Conservation (phyloP, 35 echinoderm and acorn worm genomes). For the Lytechinus pictus region DNA sequence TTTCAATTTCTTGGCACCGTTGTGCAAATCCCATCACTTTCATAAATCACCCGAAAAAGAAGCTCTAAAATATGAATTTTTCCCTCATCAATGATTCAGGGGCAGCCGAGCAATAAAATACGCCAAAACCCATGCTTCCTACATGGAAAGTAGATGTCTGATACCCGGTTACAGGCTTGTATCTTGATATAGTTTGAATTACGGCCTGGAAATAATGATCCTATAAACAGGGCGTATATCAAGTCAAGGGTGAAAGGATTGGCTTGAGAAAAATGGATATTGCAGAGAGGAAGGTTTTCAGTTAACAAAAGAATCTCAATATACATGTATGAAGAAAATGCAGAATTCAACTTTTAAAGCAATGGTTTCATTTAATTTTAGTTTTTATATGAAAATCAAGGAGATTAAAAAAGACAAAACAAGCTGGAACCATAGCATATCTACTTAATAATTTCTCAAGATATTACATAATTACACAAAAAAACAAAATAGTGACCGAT, state of each 20-base stretch:
- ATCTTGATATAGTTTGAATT: conserved; percentile 14
- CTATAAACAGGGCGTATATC: conserved; percentile 18
- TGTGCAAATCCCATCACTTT: conserved; percentile 54
- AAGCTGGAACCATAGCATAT: no score
- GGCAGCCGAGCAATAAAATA: conserved; percentile 30
- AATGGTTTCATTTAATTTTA: no score
- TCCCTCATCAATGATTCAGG: conserved; percentile 51
- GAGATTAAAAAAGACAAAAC: not conserved
- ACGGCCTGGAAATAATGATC: conserved; percentile 10
- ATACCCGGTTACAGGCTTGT: conserved; percentile 2
- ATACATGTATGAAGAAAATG: no score
- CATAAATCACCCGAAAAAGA: conserved; percentile 55
- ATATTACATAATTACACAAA: no score
- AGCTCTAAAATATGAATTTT: conserved; percentile 47
- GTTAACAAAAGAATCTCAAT: not conserved
- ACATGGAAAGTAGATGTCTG: conserved; percentile 37
- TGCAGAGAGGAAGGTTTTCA: not conserved
- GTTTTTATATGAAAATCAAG: not conserved
- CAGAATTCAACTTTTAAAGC: no score
- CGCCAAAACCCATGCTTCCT: conserved; percentile 9
- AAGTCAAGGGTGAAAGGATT: conserved; percentile 17
- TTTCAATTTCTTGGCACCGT: conserved; percentile 53
- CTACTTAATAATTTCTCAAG: no score
- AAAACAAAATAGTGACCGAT: no score
- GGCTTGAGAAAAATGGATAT: not conserved